phyloP scores from a whole-genome alignment of 2,888 invertebrate genomes.

The Agrotis puta region DNA sequence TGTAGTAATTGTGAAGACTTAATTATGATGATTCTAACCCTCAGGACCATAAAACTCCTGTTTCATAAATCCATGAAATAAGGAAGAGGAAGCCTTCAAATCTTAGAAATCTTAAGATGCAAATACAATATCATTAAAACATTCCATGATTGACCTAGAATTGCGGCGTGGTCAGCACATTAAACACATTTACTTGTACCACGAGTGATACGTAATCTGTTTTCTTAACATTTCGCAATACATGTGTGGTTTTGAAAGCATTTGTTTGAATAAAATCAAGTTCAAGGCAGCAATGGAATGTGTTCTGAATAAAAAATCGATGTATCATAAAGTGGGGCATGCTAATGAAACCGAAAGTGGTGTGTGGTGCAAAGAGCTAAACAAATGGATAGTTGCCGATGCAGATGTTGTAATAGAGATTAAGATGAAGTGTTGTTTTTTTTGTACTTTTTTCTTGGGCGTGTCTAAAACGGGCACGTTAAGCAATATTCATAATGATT shows the following conservation, averaged over 20 bases:
- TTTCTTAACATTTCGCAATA: constrained; percentile 66
- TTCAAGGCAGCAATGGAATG: constrained; percentile 82
- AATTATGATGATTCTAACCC: background rate
- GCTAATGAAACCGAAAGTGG: constrained; percentile 78
- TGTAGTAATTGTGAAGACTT: background rate
- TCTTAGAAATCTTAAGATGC: constrained; percentile 44
- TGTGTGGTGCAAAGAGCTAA: constrained; percentile 63
- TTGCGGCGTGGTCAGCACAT: constrained; percentile 63
- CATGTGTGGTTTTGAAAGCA: constrained; percentile 69
- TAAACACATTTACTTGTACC: constrained; percentile 58
- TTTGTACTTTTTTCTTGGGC: background rate
- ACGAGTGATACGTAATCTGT: constrained; percentile 39
- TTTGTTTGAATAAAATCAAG: constrained; percentile 71
- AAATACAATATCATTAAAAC: constrained; percentile 67
- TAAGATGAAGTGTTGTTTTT: background rate
- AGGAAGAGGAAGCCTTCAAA: constrained; percentile 64
- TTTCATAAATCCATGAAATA: constrained; percentile 32
- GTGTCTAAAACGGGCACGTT: too few relatives aligned
- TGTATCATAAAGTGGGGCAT: constrained; percentile 67
- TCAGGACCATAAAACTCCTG: background rate
- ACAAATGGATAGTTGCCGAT: constrained; percentile 33
- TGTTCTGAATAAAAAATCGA: constrained; percentile 74
- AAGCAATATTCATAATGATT: too few relatives aligned
- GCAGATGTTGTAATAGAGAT: constrained; percentile 2
- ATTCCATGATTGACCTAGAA: constrained; percentile 67